phyloP scores from a whole-genome alignment of 2,888 invertebrate species.

The Tenthredo livida region DNA sequence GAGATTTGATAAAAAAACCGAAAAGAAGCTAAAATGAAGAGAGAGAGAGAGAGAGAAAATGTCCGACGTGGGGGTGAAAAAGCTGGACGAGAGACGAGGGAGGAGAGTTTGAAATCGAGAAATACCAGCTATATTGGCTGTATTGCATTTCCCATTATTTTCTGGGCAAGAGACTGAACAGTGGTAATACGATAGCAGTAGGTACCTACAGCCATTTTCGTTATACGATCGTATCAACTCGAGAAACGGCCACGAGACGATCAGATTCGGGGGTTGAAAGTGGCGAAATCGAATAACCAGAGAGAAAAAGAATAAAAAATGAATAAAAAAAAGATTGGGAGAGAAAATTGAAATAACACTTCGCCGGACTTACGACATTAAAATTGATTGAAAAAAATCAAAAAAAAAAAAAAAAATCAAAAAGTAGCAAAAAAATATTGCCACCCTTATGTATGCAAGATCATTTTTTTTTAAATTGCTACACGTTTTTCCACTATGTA shows the following conservation, averaged over 20 bases:
- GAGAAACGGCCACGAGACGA: slow-evolving; percentile 21
- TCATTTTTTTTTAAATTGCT: background rate
- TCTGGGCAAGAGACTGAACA: background rate
- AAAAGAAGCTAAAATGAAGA: background rate
- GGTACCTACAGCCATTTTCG: background rate
- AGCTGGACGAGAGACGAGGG: background rate
- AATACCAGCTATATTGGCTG: slow-evolving; percentile 22
- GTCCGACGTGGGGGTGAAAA: too few species aligned
- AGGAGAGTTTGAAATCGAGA: background rate
- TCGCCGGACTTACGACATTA: background rate
- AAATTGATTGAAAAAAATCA: background rate
- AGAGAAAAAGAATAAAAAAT: background rate
- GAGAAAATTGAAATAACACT: background rate
- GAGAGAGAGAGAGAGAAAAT: background rate
- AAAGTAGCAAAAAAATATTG: too few species aligned
- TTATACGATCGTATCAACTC: slow-evolving; percentile 16
- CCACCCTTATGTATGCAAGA: too few species aligned
- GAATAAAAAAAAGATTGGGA: background rate
- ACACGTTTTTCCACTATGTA: background rate
- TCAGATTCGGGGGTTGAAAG: background rate
- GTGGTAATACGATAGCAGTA: slow-evolving; percentile 6
- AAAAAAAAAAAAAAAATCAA: background rate
- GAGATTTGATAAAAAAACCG: background rate
- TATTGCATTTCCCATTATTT: slow-evolving; percentile 45
- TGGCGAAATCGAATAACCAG: background rate